A percentile compares a stretch with the other conserved stretches of the same genome.
Conservation (phyloP, 1,140 invertebrate genomes). For the Drosophila azteca region DNA sequence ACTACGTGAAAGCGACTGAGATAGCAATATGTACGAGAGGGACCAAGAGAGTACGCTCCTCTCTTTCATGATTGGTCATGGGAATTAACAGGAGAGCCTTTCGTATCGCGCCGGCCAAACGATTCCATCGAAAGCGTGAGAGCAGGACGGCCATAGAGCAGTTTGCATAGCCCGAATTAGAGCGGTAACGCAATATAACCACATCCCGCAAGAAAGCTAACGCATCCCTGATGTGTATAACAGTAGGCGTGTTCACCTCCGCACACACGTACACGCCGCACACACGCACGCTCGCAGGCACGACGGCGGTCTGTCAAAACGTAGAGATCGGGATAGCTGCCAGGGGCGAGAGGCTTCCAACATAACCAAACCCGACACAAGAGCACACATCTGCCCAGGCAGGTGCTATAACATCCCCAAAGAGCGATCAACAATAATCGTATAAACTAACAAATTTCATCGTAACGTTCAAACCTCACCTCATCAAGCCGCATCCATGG, state of each 20-base stretch:
- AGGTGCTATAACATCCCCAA: background rate
- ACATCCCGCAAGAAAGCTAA: conserved; percentile 8
- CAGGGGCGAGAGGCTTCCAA: background rate
- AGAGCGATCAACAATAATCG: background rate
- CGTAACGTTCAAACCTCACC: conserved; percentile 20
- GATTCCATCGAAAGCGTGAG: conserved; percentile 45
- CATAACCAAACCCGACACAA: background rate
- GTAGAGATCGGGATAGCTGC: background rate
- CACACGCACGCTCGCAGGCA: background rate
- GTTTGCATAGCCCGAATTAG: conserved; percentile 24
- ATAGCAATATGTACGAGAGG: conserved; percentile 19
- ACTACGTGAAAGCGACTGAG: conserved; percentile 60
- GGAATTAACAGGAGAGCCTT: conserved; percentile 1
- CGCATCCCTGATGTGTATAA: conserved; percentile 18
- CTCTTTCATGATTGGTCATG: conserved; percentile 15
- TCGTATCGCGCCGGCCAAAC: conserved; percentile 38
- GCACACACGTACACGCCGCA: conserved; percentile 12
- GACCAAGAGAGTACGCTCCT: conserved; percentile 40
- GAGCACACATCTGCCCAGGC: conserved; percentile 8
- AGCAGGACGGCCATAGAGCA: conserved; percentile 35
- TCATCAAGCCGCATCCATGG: conserved; percentile 32
- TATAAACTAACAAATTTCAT: conserved; percentile 1
- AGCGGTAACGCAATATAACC: conserved; percentile 25
- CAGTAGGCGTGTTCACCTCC: background rate
- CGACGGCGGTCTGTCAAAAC: background rate